phyloP scores from a whole-genome alignment of 2,113 vertebrate species.

The Anseranas semipalmata region DNA sequence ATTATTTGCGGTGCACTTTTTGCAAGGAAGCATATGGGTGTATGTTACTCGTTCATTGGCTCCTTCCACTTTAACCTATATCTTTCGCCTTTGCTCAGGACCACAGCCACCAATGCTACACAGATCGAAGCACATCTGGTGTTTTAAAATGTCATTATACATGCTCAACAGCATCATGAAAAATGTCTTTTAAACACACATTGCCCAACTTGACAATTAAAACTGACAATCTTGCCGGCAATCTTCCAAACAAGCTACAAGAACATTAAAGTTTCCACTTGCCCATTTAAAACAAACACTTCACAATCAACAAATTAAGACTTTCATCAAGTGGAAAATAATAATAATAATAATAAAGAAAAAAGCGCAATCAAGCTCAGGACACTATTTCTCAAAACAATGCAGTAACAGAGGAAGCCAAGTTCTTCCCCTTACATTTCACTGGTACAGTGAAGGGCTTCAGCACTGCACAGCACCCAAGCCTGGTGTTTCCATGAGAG shows the following conservation, averaged over 20 bases:
- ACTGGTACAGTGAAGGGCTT: neutral
- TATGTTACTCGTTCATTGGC: neutral
- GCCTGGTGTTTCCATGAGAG: neutral
- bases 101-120: neutral
- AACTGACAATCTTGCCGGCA: neutral
- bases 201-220: neutral
- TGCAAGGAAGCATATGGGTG: accelerated
- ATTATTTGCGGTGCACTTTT: neutral
- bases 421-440: neutral
- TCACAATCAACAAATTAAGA: neutral
- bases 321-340: neutral
- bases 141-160: neutral
- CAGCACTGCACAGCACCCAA: neutral
- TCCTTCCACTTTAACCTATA: neutral
- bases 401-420: neutral
- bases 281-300: neutral
- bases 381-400: neutral
- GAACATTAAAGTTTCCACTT: neutral
- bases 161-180: neutral
- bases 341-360: neutral
- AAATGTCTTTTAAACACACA: neutral
- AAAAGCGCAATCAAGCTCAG: neutral
- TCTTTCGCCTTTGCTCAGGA: neutral
- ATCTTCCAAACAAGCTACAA: neutral
- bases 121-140: neutral